Evolutionary conservation across 2,113 vertebrate genomes (phyloP), one percentile per base, ranked within the genome.

Genomic region (Aegotheles bennettii): DNA sequence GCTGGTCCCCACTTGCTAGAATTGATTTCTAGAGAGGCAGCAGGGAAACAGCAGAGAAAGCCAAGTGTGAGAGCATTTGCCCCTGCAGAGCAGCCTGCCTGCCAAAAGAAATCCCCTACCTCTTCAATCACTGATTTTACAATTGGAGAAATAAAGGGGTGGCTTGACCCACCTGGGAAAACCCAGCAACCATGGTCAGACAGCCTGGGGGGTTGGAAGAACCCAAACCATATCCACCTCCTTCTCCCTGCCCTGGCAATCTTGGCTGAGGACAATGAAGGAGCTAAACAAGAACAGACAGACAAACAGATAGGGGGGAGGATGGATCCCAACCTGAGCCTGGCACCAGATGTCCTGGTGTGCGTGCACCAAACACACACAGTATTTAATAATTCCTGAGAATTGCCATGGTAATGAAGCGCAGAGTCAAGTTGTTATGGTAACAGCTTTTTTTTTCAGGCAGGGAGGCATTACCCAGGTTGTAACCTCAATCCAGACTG

Each of bases 381-480:
- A 57, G 73, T 90, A 89, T 97, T 96, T 95, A 95, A 94, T 97
- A 96, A 96, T 93, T 92, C 76, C 93, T 93, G 83, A 78, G 92
- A 87, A 95, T 96, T 7, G 25, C 95, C 95, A 97, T 97, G 94
- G 94, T 93, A 96, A 97, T 95, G 91, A 96, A 90, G 77, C 14
- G 9, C 65, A 68, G 90, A 97, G 76, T 87, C 69, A 71, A 42
- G 95, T 97, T 94, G 96, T 50, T 94, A 96, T 96, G 90, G 95
- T 13, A 93, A 96, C 96, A 78, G 56, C 20, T 13, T 61, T 60
- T 89, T 92, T 79, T 86, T 94, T 88, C 53, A 93, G 80, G 68
- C 83, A 94, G 60, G n/a, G 80, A 93, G 60, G 73, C 90, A 94
- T 95, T 92, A 84, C 86, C 91, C 10, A 11, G 94, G 92, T 94